phyloP scores from a whole-genome alignment of 2,113 vertebrate genomes.

The Stegostoma tigrinum region DNA sequence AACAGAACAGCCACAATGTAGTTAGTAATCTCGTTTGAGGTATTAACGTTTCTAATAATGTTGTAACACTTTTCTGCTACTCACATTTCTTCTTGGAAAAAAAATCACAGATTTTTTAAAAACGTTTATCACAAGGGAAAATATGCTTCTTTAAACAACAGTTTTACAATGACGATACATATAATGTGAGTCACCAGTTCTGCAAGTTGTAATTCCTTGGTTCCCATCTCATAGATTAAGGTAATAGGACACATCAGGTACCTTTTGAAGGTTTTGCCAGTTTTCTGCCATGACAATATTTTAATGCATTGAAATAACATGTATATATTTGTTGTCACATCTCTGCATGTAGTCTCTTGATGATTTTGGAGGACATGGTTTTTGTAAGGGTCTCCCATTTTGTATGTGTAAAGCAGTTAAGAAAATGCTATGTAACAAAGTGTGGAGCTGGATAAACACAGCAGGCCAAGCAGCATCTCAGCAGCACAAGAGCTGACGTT shows the following conservation, averaged over 20 bases:
- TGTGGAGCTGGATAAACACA: too few relatives aligned
- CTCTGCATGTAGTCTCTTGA: not conserved
- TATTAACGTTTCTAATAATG: not conserved
- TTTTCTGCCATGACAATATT: not conserved
- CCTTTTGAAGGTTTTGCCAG: not conserved
- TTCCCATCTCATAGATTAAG: not conserved
- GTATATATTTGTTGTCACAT: not conserved
- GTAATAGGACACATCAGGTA: not conserved
- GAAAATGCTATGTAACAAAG: not conserved
- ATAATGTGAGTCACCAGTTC: not conserved
- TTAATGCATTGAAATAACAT: not conserved
- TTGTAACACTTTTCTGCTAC: not conserved
- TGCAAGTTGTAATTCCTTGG: not conserved
- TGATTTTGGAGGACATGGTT: not conserved
- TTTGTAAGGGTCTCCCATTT: not conserved
- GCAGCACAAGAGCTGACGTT: too few relatives aligned
- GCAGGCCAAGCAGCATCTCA: too few relatives aligned
- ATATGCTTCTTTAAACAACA: conserved; percentile 7
- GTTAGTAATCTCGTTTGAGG: not conserved
- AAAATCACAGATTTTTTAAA: not conserved
- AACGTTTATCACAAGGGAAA: not conserved
- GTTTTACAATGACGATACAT: not conserved
- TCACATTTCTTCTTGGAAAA: not conserved
- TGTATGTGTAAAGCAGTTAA: not conserved
- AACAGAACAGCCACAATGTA: not conserved